Base-by-base conservation (phyloP, 2,888 invertebrate genomes). In the Gortyna flavago region DNA sequence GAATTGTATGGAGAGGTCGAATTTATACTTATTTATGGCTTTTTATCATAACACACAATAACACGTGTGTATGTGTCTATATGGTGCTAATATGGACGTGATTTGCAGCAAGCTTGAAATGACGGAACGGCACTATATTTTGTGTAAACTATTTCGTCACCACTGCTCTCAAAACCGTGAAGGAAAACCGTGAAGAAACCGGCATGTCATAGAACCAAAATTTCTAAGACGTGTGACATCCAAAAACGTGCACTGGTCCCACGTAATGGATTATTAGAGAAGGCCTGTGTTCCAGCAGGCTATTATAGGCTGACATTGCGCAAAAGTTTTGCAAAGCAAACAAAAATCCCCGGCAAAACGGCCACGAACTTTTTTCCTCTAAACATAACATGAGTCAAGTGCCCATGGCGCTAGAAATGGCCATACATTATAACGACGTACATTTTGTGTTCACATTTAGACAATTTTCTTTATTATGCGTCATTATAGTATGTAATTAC, bases 401-500 rank as follows among this genome's bases (percentile, higher is more conserved):
- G 54, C 32, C 35, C 65, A 35, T 38, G n/a, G 62, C 32, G 11
- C 35, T 32, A 51, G 57, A 72, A 13, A 69, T 66, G 59, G 21
- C 62, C 64, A 67, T 74, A 67, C 78, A 79, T 35, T 21, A 35
- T 35, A 35, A 81, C 64, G 48, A 78, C 18, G 32, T 57, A 11
- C 48, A 78, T 72, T 70, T 66, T 75, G 48, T 76, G 75, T 68
- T 78, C 80, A 85, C 76, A 85, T 81, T 70, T 54, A 75, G 5
- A 7, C 29, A 7, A 65, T 76, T 86, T 79, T 70, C 71, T 81
- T 83, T 78, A 86, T 75, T 80, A 85, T 73, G 29, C 73, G 41
- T 83, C 80, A 87, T 88, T 87, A 87, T 13, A 9, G 72, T 38
- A 70, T 80, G 77, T 81, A 77, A 85, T 87, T 83, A 84, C 70